Base-by-base conservation (phyloP, 2,888 invertebrate genomes). In the Alcis repandata region DNA sequence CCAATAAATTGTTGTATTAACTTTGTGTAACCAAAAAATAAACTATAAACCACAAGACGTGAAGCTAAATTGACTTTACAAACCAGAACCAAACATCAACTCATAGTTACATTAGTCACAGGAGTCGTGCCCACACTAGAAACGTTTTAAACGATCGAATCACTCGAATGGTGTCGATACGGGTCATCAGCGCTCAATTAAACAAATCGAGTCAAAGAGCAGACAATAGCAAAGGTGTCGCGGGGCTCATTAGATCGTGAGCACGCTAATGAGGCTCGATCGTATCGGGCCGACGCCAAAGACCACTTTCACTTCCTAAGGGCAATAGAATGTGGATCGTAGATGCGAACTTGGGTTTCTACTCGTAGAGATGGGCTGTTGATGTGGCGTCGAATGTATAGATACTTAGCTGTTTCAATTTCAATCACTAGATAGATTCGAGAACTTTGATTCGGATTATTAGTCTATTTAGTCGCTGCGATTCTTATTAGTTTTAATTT, bases 221-320 rank as follows among this genome's bases (percentile, higher is more conserved):
- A 80, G n/a, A 78, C 78, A 80, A 80, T 77, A 70, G 79, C 71
- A 59, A 78, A 86, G 81, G 89, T 88, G 88, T 88, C 84, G 82
- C 79, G 72, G 71, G 67, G 75, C 86, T 88, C 89, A 89, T 91
- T 88, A 89, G 82, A 85, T 83, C 79, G 87, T 85, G 89, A 83
- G 83, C 81, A 75, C 81, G 78, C 83, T 90, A 91, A 91, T 88
- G 89, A 90, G 89, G 68, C 78, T 76, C 77, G 90, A 90, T 90
- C 79, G 69, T 87, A 91, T 91, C 90, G 74, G 8, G 13, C 17
- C 27, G 32, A 54, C 53, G 48, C 13, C 22, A 49, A 27, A 71
- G 71, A 77, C 72, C 85, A 90, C 91, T 91, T 91, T 91, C 90
- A 90, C 90, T 90, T 81, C 77, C 75, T 80, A 80, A 86, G 86